Evolutionary conservation across 2,888 invertebrate genomes (phyloP).

Genomic region (Imbricaverruca yamaguchii): DNA sequence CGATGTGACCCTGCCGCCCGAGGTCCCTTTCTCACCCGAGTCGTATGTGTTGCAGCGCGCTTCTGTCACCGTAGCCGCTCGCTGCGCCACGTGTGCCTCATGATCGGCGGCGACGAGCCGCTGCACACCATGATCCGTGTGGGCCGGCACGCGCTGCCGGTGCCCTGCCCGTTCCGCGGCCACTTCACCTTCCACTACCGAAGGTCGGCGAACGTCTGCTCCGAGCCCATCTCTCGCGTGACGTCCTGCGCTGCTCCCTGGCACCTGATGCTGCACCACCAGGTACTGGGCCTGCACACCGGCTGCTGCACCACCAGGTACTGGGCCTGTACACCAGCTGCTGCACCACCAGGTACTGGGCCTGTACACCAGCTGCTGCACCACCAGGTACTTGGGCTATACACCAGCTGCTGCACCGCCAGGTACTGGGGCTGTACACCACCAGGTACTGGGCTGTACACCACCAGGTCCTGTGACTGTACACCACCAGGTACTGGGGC

Average conservation of each 20-base stretch:
- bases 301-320: too few relatives aligned
- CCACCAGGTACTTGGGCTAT: too few relatives aligned
- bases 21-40: neutral
- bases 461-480: neutral
- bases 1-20: neutral
- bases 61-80: neutral
- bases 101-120: neutral
- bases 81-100: neutral
- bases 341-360: too few relatives aligned
- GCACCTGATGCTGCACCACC: neutral
- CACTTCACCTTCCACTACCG: slow-evolving; percentile 5
- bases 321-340: too few relatives aligned
- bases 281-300: neutral
- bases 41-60: neutral
- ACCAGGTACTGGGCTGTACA: too few relatives aligned
- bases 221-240: neutral
- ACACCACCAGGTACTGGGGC: too few relatives aligned
- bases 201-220: neutral
- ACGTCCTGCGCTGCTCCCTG: neutral
- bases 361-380: too few relatives aligned
- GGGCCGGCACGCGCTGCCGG: neutral
- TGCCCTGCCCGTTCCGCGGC: slow-evolving; percentile 13
- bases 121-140: slow-evolving; percentile 18
- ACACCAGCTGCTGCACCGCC: too few relatives aligned
- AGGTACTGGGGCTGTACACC: too few relatives aligned